Conservation (phyloP, 2,797 vertebrate species). For the Hydrocynus forskahlii region DNA sequence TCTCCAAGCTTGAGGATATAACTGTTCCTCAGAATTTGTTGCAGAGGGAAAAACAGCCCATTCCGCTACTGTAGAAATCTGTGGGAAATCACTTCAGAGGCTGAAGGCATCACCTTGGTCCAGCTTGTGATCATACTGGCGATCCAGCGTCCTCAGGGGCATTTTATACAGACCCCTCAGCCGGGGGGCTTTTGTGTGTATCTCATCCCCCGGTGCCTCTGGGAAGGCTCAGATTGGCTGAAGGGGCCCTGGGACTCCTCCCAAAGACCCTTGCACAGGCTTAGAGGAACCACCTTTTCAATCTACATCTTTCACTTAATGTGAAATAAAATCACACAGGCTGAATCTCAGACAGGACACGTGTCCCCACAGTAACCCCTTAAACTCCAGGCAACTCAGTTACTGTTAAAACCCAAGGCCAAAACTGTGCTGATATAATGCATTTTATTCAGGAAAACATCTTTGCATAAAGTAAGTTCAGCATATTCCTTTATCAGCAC, state of each 20-base stretch:
- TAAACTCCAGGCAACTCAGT: neutral
- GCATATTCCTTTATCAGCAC: no score
- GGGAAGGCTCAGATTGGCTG: slow-evolving; percentile 66
- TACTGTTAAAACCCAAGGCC: no score
- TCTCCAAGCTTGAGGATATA: neutral
- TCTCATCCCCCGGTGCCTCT: slow-evolving; percentile 69
- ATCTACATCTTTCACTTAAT: slow-evolving; percentile 79
- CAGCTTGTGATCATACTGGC: slow-evolving; percentile 46
- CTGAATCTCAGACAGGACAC: slow-evolving; percentile 52
- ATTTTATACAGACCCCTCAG: slow-evolving; percentile 73
- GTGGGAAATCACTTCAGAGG: slow-evolving; percentile 19
- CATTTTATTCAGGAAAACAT: no score
- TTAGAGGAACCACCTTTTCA: slow-evolving; percentile 80
- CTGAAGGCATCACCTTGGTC: slow-evolving; percentile 23
- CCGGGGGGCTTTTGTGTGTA: slow-evolving; percentile 56
- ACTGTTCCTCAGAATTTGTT: neutral
- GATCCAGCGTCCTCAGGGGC: slow-evolving; percentile 56
- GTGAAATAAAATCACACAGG: slow-evolving; percentile 76
- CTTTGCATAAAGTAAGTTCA: no score
- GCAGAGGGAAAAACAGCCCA: neutral
- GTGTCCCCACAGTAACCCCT: no score
- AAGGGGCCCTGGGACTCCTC: slow-evolving; percentile 68
- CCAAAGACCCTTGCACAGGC: slow-evolving; percentile 69
- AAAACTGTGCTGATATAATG: no score
- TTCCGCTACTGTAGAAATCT: neutral